Evolutionary conservation across 1,140 invertebrate species (phyloP).

Genomic region (Chlorops oryzae): DNA sequence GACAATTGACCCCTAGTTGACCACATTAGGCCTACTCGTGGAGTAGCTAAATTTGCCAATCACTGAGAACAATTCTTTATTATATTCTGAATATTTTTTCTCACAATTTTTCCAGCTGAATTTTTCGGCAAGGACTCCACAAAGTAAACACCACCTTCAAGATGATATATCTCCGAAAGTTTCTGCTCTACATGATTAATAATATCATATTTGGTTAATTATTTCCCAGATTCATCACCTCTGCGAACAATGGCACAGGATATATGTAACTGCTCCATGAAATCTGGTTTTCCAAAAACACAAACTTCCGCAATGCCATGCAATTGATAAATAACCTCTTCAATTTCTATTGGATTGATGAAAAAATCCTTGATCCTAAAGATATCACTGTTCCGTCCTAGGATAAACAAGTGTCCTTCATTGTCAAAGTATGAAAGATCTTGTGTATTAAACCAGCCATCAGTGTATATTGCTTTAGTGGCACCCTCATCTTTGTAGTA

Average conservation of each 20-base stretch:
- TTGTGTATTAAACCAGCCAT: conserved; percentile 62
- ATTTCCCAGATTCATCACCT: conserved; percentile 35
- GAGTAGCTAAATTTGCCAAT: too few species aligned
- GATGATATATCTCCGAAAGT: too few species aligned
- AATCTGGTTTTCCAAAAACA: conserved; percentile 73
- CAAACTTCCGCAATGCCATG: conserved; percentile 70
- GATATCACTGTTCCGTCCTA: conserved; percentile 67
- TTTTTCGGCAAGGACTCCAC: too few species aligned
- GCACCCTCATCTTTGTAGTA: conserved; percentile 55
- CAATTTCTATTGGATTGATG: conserved; percentile 83
- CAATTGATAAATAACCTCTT: conserved; percentile 68
- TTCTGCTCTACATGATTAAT: too few species aligned
- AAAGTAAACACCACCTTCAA: too few species aligned
- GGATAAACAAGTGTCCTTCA: conserved; percentile 58
- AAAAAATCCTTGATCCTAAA: conserved; percentile 62
- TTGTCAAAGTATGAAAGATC: conserved; percentile 65
- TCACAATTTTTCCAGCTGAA: too few species aligned
- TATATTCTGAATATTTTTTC: too few species aligned
- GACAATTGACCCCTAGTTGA: too few species aligned
- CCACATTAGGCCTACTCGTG: too few species aligned
- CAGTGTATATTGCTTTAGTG: conserved; percentile 56
- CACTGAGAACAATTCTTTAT: too few species aligned
- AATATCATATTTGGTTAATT: conserved; percentile 56
- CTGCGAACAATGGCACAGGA: conserved; percentile 37
- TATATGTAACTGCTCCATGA: conserved; percentile 37